phyloP scores from a whole-genome alignment of 2,797 vertebrate genomes.

The Spinus pinus region DNA sequence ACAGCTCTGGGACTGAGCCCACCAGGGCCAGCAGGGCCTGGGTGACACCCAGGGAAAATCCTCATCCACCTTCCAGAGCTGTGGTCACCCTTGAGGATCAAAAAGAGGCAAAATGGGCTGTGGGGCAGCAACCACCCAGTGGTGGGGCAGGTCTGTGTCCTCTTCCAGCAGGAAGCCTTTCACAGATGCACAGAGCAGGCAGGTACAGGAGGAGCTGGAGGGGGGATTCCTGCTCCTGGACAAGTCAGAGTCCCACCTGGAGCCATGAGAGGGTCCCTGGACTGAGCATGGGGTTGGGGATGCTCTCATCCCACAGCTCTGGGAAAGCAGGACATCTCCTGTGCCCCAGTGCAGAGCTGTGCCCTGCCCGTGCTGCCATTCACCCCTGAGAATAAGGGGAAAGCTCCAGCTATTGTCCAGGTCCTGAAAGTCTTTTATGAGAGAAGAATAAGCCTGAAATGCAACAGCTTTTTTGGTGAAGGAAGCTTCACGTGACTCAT shows the following conservation, averaged over 20 bases:
- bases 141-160: neutral
- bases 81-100: too few relatives aligned
- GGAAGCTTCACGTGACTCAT: constrained; percentile 51
- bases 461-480: constrained; percentile 39
- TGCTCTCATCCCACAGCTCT: fast-evolving
- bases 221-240: neutral
- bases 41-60: neutral
- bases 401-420: neutral
- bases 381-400: neutral
- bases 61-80: neutral
- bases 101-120: neutral
- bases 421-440: constrained; percentile 32
- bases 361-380: neutral
- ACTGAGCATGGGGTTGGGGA: neutral
- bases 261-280: fast-evolving
- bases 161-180: neutral
- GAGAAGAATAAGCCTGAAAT: constrained; percentile 51
- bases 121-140: neutral
- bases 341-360: neutral
- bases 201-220: neutral
- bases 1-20: neutral
- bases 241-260: fast-evolving
- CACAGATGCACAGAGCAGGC: neutral
- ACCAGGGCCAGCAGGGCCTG: neutral
- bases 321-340: neutral